A percentile compares a stretch with the other conserved stretches of the same genome.
Conservation (phyloP, 2,797 vertebrate genomes). For the Phalloptychus januarius region DNA sequence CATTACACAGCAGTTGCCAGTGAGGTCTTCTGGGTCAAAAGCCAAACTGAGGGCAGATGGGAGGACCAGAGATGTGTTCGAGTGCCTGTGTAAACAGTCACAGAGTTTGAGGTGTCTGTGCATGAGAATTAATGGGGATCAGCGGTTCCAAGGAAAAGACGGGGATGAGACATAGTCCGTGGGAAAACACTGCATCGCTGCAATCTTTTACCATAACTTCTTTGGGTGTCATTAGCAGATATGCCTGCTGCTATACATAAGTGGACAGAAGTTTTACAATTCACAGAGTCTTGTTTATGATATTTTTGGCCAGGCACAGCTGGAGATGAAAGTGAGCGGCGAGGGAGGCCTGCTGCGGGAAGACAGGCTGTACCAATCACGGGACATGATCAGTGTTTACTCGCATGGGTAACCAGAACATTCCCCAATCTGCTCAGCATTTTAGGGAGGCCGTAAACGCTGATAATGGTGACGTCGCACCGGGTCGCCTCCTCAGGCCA, state of each 20-base stretch:
- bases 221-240: slow-evolving; percentile 39
- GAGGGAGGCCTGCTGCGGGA: slow-evolving; percentile 39
- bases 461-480: slow-evolving; percentile 42
- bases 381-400: slow-evolving; percentile 55
- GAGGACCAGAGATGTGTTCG: slow-evolving; percentile 56
- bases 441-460: slow-evolving; percentile 37
- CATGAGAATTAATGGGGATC: slow-evolving; percentile 45
- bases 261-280: slow-evolving; percentile 30
- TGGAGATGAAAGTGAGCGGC: slow-evolving; percentile 52
- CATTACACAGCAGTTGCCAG: slow-evolving; percentile 64
- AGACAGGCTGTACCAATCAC: slow-evolving; percentile 29
- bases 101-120: slow-evolving; percentile 71
- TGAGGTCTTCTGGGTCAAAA: slow-evolving; percentile 49
- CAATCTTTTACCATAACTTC: slow-evolving; percentile 18
- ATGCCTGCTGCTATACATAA: slow-evolving; percentile 11
- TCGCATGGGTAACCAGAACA: slow-evolving; percentile 39
- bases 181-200: slow-evolving; percentile 43
- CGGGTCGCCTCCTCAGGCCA: slow-evolving; percentile 31
- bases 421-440: slow-evolving; percentile 25
- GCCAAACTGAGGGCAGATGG: slow-evolving; percentile 39
- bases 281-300: slow-evolving; percentile 27
- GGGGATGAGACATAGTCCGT: slow-evolving; percentile 15
- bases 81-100: slow-evolving; percentile 73
- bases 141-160: slow-evolving; percentile 8
- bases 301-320: slow-evolving; percentile 42